A percentile compares a stretch with the other conserved stretches of the same genome.
These are phyloP conservation scores for Borostomias antarcticus DNA, from an alignment of 2,797 vertebrate species.

Conservation along the genomic window DNA sequence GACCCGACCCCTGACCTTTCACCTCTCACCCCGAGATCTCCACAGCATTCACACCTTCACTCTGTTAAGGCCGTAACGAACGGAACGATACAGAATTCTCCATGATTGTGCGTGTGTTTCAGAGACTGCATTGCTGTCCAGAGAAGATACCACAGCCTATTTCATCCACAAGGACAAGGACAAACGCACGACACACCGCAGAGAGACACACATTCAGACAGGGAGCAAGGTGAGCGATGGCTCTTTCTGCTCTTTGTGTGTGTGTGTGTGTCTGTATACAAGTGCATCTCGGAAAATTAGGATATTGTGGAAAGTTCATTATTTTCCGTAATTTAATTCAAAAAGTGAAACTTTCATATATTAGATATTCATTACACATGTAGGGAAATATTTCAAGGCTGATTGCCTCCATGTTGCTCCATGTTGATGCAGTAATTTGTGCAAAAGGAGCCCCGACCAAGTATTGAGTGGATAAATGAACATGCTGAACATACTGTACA, in stretches of 20 bases:
- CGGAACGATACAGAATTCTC: not conserved
- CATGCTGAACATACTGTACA: no score
- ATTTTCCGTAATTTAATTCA: no score
- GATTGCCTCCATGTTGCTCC: no score
- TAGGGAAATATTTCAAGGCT: no score
- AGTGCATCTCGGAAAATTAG: no score
- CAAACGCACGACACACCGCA: constrained; percentile 32
- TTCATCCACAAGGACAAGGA: constrained; percentile 67
- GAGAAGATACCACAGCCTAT: constrained; percentile 59
- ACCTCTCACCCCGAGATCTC: not conserved
- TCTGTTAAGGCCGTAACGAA: not conserved
- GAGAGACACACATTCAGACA: constrained; percentile 74
- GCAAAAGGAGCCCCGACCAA: no score
- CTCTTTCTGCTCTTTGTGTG: not conserved
- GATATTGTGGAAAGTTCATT: no score
- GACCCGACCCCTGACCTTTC: constrained; percentile 37
- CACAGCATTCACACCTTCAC: not conserved
- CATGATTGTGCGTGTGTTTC: constrained; percentile 17
- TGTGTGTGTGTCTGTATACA: no score
- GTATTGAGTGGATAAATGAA: not conserved
- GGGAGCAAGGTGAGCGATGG: constrained; percentile 68
- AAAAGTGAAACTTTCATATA: no score
- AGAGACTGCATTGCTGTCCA: constrained; percentile 74
- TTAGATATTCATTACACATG: no score
- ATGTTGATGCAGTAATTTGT: no score